Conservation (phyloP, 2,888 invertebrate species). For the Rhamphomyia laevipes region DNA sequence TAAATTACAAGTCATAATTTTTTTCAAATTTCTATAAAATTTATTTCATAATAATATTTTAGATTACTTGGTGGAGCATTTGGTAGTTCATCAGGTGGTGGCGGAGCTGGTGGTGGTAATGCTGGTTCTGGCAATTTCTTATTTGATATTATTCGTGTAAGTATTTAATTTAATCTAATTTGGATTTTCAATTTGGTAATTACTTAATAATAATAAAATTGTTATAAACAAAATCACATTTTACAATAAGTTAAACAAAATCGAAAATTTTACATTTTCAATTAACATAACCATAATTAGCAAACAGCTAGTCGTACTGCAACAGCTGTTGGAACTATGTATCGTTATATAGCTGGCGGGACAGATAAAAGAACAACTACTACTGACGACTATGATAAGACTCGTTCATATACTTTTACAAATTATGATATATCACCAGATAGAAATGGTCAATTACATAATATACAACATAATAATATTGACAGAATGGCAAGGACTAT, state of each 20-base stretch:
- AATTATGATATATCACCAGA: constrained; percentile 6
- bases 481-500: constrained; percentile 39
- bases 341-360: constrained; percentile 67
- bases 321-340: constrained; percentile 65
- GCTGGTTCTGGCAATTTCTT: constrained; percentile 80
- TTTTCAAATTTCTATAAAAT: not conserved
- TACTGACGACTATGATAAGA: constrained; percentile 39
- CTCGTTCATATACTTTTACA: constrained; percentile 10
- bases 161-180: constrained; percentile 27
- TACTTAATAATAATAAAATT: too few relatives aligned
- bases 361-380: too few relatives aligned
- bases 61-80: constrained; percentile 44
- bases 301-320: constrained; percentile 70
- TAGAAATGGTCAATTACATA: too few relatives aligned
- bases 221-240: constrained; percentile 6
- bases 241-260: too few relatives aligned
- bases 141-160: constrained; percentile 80
- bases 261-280: too few relatives aligned
- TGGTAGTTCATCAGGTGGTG: constrained; percentile 33
- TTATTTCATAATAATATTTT: constrained; percentile 42
- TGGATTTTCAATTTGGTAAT: not conserved
- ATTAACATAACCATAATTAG: constrained; percentile 36
- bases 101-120: constrained; percentile 40
- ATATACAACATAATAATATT: constrained; percentile 22
- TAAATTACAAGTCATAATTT: constrained; percentile 6